Evolutionary conservation across 2,797 vertebrate genomes (phyloP).

Genomic region (Epinephelus coioides): DNA sequence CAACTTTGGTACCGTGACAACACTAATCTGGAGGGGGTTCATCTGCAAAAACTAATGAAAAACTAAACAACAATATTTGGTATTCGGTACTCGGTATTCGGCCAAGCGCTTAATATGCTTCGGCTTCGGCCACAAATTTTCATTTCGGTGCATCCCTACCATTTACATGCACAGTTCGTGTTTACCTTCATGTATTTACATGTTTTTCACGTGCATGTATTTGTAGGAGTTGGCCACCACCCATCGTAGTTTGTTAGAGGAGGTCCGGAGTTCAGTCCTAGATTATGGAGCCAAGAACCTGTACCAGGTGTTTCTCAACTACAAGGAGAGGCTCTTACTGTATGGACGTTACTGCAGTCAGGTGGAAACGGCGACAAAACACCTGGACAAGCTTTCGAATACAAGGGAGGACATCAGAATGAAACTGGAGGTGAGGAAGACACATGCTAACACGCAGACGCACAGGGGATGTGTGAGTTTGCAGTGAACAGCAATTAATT

Average conservation of each 20-base stretch:
- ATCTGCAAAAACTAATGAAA: no score
- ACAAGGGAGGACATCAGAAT: conserved; percentile 89
- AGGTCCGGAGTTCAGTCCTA: conserved; percentile 85
- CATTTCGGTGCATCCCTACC: no score
- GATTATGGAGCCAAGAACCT: conserved; percentile 80
- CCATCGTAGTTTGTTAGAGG: conserved; percentile 86
- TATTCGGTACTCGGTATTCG: no score
- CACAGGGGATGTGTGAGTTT: not conserved
- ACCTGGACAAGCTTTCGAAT: conserved; percentile 87
- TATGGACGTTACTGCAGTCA: conserved; percentile 95
- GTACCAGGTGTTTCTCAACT: conserved; percentile 90
- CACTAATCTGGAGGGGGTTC: no score
- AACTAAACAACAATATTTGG: no score
- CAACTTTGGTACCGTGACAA: no score
- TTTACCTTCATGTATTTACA: not conserved
- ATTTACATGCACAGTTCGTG: not conserved
- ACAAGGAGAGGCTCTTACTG: conserved; percentile 92
- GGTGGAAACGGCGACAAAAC: conserved; percentile 91
- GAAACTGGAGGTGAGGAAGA: conserved; percentile 90
- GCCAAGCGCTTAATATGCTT: no score
- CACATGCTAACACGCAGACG: not conserved
- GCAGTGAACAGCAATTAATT: not conserved
- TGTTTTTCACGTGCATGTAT: conserved; percentile 8
- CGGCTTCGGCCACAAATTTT: no score
- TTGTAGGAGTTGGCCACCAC: conserved; percentile 87